phyloP scores from a whole-genome alignment of 2,888 invertebrate genomes.

The Pyrrhosoma nymphula region DNA sequence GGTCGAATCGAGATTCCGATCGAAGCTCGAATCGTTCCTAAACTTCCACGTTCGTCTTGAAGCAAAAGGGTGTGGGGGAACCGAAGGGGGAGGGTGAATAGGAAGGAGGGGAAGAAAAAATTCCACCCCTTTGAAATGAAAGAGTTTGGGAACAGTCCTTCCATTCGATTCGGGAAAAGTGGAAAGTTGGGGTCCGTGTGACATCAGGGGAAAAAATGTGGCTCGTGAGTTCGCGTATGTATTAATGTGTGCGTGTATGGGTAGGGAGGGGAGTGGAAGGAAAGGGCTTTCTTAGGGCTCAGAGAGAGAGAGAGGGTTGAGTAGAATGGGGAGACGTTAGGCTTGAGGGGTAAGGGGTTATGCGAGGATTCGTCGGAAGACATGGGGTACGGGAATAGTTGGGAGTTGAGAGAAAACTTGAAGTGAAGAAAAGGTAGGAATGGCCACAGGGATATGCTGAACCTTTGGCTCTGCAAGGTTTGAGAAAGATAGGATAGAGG shows the following conservation, averaged over 20 bases:
- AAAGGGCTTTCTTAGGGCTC: background rate
- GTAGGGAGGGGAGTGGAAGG: background rate
- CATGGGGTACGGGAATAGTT: background rate
- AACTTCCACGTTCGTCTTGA: background rate
- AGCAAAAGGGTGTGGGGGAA: background rate
- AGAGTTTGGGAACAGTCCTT: constrained; percentile 45
- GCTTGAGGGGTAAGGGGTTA: background rate
- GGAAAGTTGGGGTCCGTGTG: constrained; percentile 48
- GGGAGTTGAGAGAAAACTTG: background rate
- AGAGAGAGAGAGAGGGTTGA: background rate
- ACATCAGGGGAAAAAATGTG: background rate
- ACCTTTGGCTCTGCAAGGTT: background rate
- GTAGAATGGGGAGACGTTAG: background rate
- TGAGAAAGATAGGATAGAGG: background rate
- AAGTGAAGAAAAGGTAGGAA: background rate
- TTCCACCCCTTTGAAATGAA: constrained; percentile 55
- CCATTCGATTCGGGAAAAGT: constrained; percentile 53
- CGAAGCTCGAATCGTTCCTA: background rate
- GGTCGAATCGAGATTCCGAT: constrained; percentile 22
- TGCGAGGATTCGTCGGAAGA: background rate
- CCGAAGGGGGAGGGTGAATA: background rate
- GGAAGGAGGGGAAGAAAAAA: background rate
- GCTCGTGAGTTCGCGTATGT: background rate
- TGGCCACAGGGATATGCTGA: background rate
- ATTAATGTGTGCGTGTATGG: background rate